Evolutionary conservation across 2,888 invertebrate genomes (phyloP), one percentile per base, ranked within the genome.

Genomic region (Pammene aurita): DNA sequence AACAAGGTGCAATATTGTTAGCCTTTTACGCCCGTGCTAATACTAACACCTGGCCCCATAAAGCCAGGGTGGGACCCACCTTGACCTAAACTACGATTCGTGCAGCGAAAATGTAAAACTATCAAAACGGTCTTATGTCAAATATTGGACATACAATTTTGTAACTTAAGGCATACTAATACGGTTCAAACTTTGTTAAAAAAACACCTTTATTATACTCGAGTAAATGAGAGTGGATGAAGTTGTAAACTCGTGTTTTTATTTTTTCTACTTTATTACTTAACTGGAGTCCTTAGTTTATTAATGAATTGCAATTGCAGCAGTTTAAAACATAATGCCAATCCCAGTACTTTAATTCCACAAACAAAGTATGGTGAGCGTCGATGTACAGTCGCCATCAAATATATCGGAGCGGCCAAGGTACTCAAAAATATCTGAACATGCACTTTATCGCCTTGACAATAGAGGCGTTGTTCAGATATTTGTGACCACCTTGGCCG

Each of bases 61-160:
- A 62, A 52, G 18, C 46, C 5, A 52, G 62, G 62, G 62, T 62
- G 62, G 62, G 62, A n/a, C 16, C 62, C n/a, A 52, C 62, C 62
- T 62, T 62, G 62, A 62, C 62, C 62, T 16, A 7, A 5, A 18
- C 35, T 52, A 26, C 26, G 26, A 13, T 61, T 52, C 62, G 61
- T 61, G 61, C 50, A 35, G 46, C 46, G 42, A 54, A 54, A 54
- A 55, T 64, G 55, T 34, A 42, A 63, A 57, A 42, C 42, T 9
- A 9, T 26, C 9, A 26, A 42, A 42, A 42, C 16, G n/a, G 44
- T 44, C 44, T 14, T 44, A 44, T 44, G 9, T 44, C 34, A 42
- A 42, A 5, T 57, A 6, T 11, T 11, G 11, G 35, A 26, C 13
- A 5, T 44, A 34, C 42, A 14, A 44, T 44, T 55, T 55, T 64